Evolutionary conservation across 2,888 invertebrate genomes (phyloP).

Genomic region (Leptopilina myrica): DNA sequence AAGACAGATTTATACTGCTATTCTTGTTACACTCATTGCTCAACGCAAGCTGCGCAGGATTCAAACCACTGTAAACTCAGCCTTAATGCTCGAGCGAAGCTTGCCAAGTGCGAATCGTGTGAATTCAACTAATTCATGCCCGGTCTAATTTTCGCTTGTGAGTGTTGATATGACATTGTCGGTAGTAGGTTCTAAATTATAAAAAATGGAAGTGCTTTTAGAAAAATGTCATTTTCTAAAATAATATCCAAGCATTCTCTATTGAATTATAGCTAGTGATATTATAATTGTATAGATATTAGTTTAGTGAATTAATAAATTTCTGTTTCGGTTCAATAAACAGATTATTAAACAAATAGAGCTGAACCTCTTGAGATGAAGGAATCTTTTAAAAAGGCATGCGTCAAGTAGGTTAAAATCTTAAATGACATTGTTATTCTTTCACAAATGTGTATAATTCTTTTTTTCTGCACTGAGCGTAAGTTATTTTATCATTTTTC

Average conservation of each 20-base stretch:
- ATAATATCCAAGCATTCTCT: slow-evolving; percentile 48
- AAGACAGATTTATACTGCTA: no score
- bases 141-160: no score
- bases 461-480: slow-evolving; percentile 12
- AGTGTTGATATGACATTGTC: no score
- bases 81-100: no score
- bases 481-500: not conserved
- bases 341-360: not conserved
- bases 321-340: slow-evolving; percentile 10
- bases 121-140: no score
- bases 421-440: slow-evolving; percentile 34
- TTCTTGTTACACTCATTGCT: no score
- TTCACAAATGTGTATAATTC: not conserved
- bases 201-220: slow-evolving; percentile 3
- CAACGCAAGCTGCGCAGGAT: no score
- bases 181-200: not conserved
- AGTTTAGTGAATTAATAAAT: slow-evolving; percentile 2
- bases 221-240: not conserved
- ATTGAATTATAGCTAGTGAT: slow-evolving; percentile 35
- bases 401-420: slow-evolving; percentile 29
- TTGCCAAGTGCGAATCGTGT: no score
- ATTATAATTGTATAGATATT: slow-evolving; percentile 5
- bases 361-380: slow-evolving; percentile 26
- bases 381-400: slow-evolving; percentile 33
- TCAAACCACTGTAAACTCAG: no score